phyloP scores from a whole-genome alignment of 1,140 invertebrate species.

The Drosophila pallidifrons region DNA sequence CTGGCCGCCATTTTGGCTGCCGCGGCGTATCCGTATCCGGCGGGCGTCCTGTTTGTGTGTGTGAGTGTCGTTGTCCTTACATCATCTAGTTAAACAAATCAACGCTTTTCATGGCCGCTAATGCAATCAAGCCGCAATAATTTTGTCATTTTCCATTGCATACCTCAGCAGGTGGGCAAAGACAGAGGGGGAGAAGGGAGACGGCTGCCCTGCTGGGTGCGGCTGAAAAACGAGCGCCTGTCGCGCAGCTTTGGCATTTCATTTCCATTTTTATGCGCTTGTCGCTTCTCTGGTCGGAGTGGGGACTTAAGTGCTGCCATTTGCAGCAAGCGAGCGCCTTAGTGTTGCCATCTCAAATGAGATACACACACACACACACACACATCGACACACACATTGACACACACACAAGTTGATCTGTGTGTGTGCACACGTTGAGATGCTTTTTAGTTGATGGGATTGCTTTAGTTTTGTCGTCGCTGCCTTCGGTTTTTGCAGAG shows the following conservation, averaged over 20 bases:
- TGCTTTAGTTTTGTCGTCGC: slow-evolving; percentile 69
- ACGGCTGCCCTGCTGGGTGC: neutral
- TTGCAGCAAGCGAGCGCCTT: slow-evolving; percentile 75
- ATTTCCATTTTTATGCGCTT: slow-evolving; percentile 83
- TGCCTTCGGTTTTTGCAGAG: slow-evolving; percentile 32
- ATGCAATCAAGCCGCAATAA: slow-evolving; percentile 80
- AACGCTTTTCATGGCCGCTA: slow-evolving; percentile 72
- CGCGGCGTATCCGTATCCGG: slow-evolving; percentile 36
- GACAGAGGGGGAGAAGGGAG: neutral
- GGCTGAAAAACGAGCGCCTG: slow-evolving; percentile 34
- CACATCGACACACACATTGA: slow-evolving; percentile 41
- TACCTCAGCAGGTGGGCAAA: slow-evolving; percentile 3
- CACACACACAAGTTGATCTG: slow-evolving; percentile 23
- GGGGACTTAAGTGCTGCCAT: slow-evolving; percentile 78
- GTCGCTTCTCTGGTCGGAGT: slow-evolving; percentile 55
- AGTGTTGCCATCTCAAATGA: slow-evolving; percentile 74
- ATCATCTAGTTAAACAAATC: slow-evolving; percentile 71
- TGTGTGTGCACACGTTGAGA: slow-evolving; percentile 70
- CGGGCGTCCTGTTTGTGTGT: neutral
- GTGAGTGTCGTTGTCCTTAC: slow-evolving; percentile 27
- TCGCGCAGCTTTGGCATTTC: slow-evolving; percentile 71
- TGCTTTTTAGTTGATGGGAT: slow-evolving; percentile 83
- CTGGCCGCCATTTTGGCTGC: slow-evolving; percentile 63
- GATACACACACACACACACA: slow-evolving; percentile 52
- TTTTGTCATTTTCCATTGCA: slow-evolving; percentile 78